phyloP scores from a whole-genome alignment of 1,140 invertebrate species.

The Drosophila chauvacae region DNA sequence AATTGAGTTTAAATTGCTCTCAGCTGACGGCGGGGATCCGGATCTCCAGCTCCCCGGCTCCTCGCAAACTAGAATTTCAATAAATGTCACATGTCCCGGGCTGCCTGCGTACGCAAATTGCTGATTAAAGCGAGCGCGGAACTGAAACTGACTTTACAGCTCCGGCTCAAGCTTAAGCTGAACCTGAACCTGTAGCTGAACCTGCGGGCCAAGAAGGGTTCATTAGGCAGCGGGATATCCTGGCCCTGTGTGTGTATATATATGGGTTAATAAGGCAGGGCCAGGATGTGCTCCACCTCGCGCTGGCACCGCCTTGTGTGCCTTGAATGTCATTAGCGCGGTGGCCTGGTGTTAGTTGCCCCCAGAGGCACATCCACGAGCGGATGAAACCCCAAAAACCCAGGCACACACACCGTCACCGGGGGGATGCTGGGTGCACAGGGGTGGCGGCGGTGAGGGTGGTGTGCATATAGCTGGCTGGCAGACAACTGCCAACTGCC shows the following conservation, averaged over 20 bases:
- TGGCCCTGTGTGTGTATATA: slow-evolving; percentile 30
- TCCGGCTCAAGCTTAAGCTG: background rate
- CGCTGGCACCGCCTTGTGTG: slow-evolving; percentile 64
- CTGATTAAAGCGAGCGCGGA: slow-evolving; percentile 66
- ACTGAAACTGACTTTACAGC: slow-evolving; percentile 15
- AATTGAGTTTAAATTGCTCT: slow-evolving; percentile 56
- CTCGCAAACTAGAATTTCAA: slow-evolving; percentile 66
- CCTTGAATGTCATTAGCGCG: slow-evolving; percentile 72
- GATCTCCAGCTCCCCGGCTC: background rate
- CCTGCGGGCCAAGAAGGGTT: slow-evolving; percentile 57
- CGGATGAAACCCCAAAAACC: slow-evolving; percentile 44
- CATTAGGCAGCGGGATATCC: slow-evolving; percentile 66
- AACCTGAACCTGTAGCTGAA: slow-evolving; percentile 10
- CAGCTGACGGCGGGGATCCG: slow-evolving; percentile 41
- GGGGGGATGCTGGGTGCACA: background rate
- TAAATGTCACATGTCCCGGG: slow-evolving; percentile 73
- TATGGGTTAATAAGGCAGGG: slow-evolving; percentile 79
- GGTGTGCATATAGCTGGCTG: slow-evolving; percentile 15
- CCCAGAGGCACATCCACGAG: slow-evolving; percentile 33
- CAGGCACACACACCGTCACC: slow-evolving; percentile 20
- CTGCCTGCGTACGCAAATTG: slow-evolving; percentile 56
- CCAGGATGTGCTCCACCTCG: slow-evolving; percentile 16
- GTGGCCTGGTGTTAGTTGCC: slow-evolving; percentile 56
- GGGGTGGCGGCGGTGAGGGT: background rate
- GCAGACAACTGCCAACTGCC: slow-evolving; percentile 75